A percentile compares a stretch with the other conserved stretches of the same genome.
Evolutionary conservation across 2,113 vertebrate species (phyloP).

Genomic region (Chauna torquata): DNA sequence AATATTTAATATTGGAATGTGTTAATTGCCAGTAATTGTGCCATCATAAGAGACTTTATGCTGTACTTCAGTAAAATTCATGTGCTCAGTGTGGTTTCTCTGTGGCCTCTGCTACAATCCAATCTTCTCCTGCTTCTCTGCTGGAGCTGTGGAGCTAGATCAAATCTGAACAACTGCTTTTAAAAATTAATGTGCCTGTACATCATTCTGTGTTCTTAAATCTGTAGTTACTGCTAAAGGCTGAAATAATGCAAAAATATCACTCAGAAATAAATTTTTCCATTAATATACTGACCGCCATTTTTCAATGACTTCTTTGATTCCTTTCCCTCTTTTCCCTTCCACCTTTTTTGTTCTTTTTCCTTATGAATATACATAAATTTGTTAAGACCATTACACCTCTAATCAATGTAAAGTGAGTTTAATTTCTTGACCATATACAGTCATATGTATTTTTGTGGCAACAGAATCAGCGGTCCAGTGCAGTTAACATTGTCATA

Average conservation of each 20-base stretch:
- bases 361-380: neutral
- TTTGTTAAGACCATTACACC: neutral
- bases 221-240: neutral
- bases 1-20: conserved; percentile 1
- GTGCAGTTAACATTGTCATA: neutral
- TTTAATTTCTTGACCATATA: neutral
- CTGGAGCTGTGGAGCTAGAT: neutral
- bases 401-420: neutral
- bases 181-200: neutral
- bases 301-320: neutral
- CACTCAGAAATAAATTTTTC: neutral
- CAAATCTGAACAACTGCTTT: conserved; percentile 11
- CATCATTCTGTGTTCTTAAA: neutral
- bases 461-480: neutral
- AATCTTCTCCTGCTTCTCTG: neutral
- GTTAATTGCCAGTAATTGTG: neutral
- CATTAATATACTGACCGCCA: neutral
- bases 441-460: neutral
- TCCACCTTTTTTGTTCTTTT: neutral
- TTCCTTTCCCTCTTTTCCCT: neutral
- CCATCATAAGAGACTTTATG: neutral
- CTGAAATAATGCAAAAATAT: neutral
- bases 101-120: neutral
- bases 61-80: neutral
- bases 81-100: conserved; percentile 25